Base-by-base conservation (phyloP, 2,113 vertebrate genomes). In the Hemiscyllium ocellatum region DNA sequence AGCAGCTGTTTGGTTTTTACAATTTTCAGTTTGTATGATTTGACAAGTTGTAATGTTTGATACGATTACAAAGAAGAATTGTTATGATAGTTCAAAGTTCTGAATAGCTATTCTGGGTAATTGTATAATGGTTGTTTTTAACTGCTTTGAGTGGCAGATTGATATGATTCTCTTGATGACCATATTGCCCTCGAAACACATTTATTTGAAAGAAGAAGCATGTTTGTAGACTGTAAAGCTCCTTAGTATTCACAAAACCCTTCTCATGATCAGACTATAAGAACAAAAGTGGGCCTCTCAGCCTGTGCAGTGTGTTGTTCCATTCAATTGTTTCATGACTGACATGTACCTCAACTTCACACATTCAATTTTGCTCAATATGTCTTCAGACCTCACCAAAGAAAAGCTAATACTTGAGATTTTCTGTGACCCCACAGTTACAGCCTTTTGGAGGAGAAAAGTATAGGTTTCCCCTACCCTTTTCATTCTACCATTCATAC, bases 111-210 rank as follows among this genome's bases (percentile, higher is more conserved):
- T 94, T 93, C 47, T 94, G 91, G 65, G 91, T 4, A 70, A 94
- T 94, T 26, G 65, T 94, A 8, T 69, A 68, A 94, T 94, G 91
- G 37, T 8, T 94, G 37, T 94, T 94, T 94, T 94, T 69, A 94
- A 94, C 91, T 94, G 66, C 52, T 90, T 69, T 68, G 91, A 94
- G 66, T 94, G 65, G 91, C 91, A 94, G 19, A 70, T 94, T 94
- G 66, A 24, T 94, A n/a, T 66, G 87, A 94, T 42, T 94, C 19
- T 22, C n/a, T 47, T 69, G 69, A 68, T 47, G 17, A 94, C n/a
- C 10, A 94, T 94, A 94, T 42, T 94, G 65, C 65, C 66, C 65
- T 37, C 65, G 7, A 69, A 94, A 94, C 33, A 68, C 22, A 69
- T 94, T 33, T 86, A 86, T 42, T 91, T 91, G 52, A 61, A 52